phyloP scores from a whole-genome alignment of 2,113 vertebrate species.

The Aldabrachelys gigantea region DNA sequence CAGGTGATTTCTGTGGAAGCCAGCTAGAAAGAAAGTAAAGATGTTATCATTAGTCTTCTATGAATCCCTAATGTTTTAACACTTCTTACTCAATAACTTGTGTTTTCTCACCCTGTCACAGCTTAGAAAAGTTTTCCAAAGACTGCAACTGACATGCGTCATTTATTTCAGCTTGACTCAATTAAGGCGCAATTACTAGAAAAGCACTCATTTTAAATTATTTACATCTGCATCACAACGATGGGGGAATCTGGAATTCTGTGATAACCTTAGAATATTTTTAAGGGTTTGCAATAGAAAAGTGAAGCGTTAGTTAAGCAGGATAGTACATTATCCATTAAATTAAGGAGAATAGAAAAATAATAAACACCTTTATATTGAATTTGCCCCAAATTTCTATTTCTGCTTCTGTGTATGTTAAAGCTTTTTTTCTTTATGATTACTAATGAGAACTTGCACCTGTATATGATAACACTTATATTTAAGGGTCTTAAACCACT shows the following conservation, averaged over 20 bases:
- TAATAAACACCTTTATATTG: background rate
- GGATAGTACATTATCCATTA: conserved; percentile 43
- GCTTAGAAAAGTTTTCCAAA: conserved; percentile 35
- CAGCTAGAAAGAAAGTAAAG: conserved; percentile 42
- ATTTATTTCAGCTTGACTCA: conserved; percentile 76
- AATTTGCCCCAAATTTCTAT: conserved; percentile 4
- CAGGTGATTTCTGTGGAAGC: conserved; percentile 51
- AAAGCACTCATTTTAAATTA: conserved; percentile 21
- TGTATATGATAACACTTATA: background rate
- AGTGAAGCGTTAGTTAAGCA: conserved; percentile 22
- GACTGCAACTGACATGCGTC: conserved; percentile 16
- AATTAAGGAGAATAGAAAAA: conserved; percentile 43
- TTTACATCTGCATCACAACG: conserved; percentile 35
- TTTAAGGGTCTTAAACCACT: background rate
- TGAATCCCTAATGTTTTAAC: conserved; percentile 55
- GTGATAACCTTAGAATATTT: conserved; percentile 45
- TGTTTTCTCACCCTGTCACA: conserved; percentile 52
- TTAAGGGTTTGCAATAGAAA: conserved; percentile 29
- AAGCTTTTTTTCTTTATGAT: background rate
- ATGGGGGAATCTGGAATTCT: conserved; percentile 36
- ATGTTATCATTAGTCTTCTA: conserved; percentile 54
- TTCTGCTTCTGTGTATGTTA: background rate
- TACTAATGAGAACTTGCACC: background rate
- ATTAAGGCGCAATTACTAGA: conserved; percentile 60
- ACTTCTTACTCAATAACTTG: conserved; percentile 33